Evolutionary conservation across 2,113 vertebrate genomes (phyloP).

Genomic region (Oryzias woworae): DNA sequence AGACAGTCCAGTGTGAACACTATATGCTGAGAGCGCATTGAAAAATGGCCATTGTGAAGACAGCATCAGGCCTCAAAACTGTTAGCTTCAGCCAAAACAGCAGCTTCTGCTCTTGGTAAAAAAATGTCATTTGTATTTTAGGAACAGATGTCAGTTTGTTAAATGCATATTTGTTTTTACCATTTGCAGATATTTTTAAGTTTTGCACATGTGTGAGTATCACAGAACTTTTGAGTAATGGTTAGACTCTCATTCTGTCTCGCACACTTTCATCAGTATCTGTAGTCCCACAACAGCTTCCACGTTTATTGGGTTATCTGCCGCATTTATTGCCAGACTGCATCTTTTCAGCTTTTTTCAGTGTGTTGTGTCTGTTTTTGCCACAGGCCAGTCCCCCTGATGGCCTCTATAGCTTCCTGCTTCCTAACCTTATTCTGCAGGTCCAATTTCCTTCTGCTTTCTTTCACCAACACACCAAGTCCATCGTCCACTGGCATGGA

Average conservation of each 20-base stretch:
- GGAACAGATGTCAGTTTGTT: too few relatives aligned
- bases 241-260: background rate
- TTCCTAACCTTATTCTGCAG: slow-evolving; percentile 3
- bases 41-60: too few relatives aligned
- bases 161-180: too few relatives aligned
- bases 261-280: slow-evolving; percentile 21
- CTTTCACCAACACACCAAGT: slow-evolving; percentile 23
- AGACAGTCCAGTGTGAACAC: too few relatives aligned
- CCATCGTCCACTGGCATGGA: slow-evolving; percentile 8
- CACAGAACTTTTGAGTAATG: too few relatives aligned
- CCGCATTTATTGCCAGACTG: slow-evolving; percentile 54
- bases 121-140: too few relatives aligned
- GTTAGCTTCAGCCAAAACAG: too few relatives aligned
- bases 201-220: too few relatives aligned
- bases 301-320: slow-evolving; percentile 62
- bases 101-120: too few relatives aligned
- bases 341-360: slow-evolving; percentile 54
- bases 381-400: slow-evolving; percentile 26
- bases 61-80: too few relatives aligned
- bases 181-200: too few relatives aligned
- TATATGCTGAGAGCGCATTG: too few relatives aligned
- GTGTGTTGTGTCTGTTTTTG: slow-evolving; percentile 25
- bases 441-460: slow-evolving; percentile 20
- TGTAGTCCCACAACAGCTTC: slow-evolving; percentile 48
- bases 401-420: slow-evolving; percentile 32